Evolutionary conservation across 2,888 invertebrate species (phyloP), one percentile per base, ranked within the genome.

Genomic region (Metalampra italica): DNA sequence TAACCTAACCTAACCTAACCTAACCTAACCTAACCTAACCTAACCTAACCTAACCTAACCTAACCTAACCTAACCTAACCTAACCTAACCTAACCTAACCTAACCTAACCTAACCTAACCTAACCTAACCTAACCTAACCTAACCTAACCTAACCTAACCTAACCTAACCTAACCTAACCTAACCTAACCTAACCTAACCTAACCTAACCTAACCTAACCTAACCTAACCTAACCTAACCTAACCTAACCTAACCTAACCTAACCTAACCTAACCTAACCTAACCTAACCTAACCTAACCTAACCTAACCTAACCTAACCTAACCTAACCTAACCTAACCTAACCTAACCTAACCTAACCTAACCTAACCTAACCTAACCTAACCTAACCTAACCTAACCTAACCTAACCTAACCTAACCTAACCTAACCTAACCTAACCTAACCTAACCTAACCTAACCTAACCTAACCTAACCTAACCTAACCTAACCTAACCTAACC

Each of bases 171-270:
- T 45, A 49, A 45, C 45, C 49, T 45, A 49, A 48, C 43, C 48
- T 44, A 44, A 48, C 43, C 48, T 48, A 48, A 44, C 48, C 48
- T 44, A 48, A 48, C 43, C 48, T 44, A 44, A 48, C 43, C 48
- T 48, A 48, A 44, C 48, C 48, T 43, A 50, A 50, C 46, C 50
- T 47, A 47, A 50, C 45, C 50, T 50, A 50, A 46, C 50, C 50
- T 47, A 47, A 51, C 47, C 51, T 47, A 47, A 51, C 47, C 51
- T 47, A 47, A 47, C 51, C 51, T 47, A 51, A 51, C 51, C 51
- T 51, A 51, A 51, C 51, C 47, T 45, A 47, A 47, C 51, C 51
- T 47, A 51, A 51, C 50, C 50, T 50, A 50, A 50, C 50, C 47
- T 47, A 47, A 46, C 50, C 50, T 47, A 50, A 50, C 46, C 50